A percentile compares a stretch with the other conserved stretches of the same genome.
Conservation (phyloP, 1,140 invertebrate species). For the Plectrocnemia conspersa region DNA sequence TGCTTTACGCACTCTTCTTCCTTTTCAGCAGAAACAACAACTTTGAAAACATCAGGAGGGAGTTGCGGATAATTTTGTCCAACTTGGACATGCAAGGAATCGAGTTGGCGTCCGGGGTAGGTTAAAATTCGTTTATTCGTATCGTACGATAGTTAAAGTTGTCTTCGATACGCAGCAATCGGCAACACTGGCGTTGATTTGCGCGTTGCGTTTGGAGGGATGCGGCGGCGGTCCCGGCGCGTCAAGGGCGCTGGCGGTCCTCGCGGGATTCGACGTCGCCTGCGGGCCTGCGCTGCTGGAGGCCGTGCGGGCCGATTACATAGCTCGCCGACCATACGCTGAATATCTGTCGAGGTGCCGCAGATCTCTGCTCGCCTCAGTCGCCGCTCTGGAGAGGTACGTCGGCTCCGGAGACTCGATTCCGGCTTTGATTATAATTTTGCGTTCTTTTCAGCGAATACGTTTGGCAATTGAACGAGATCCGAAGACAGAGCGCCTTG, state of each 20-base stretch:
- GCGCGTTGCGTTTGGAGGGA: constrained; percentile 37
- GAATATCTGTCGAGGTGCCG: constrained; percentile 69
- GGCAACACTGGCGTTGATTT: constrained; percentile 32
- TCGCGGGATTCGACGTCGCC: constrained; percentile 23
- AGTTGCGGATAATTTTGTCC: constrained; percentile 86
- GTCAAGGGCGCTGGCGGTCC: constrained; percentile 9
- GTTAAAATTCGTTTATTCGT: constrained; percentile 33
- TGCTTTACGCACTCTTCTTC: too few relatives aligned
- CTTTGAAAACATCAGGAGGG: constrained; percentile 69
- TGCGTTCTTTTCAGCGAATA: constrained; percentile 16
- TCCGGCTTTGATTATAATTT: background rate
- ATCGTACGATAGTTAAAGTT: background rate
- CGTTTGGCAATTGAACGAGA: constrained; percentile 26
- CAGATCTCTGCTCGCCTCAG: constrained; percentile 61
- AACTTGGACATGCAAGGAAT: constrained; percentile 62
- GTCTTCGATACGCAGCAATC: constrained; percentile 18
- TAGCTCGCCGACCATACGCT: constrained; percentile 56
- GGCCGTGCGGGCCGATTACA: constrained; percentile 42
- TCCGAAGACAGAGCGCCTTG: constrained; percentile 25
- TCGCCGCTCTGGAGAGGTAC: constrained; percentile 60
- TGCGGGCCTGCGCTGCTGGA: constrained; percentile 41
- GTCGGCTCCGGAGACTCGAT: constrained; percentile 25
- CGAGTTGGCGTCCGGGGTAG: constrained; percentile 45
- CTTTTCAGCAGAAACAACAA: too few relatives aligned
- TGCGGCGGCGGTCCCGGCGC: constrained; percentile 38